Evolutionary conservation across 2,888 invertebrate genomes (phyloP).

Genomic region (Tiliacea aurago): DNA sequence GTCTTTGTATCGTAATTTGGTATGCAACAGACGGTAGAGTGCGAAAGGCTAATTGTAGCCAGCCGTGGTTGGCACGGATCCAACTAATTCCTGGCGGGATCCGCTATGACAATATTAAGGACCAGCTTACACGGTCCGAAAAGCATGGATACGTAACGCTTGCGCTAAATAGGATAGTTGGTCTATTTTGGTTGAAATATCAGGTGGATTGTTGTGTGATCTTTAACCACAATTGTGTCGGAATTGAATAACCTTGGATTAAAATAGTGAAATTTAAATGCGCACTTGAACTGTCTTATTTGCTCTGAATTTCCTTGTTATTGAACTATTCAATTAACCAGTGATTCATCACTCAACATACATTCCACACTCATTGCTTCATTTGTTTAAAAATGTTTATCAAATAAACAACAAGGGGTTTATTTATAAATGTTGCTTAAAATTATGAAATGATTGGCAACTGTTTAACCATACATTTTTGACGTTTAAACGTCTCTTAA

Average conservation of each 20-base stretch:
- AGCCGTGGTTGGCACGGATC: slow-evolving; percentile 60
- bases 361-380: not conserved
- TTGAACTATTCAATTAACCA: not conserved
- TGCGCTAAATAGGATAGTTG: slow-evolving; percentile 30
- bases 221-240: not conserved
- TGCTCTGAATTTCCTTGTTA: not conserved
- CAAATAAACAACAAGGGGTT: too few relatives aligned
- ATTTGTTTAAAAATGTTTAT: not conserved
- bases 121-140: slow-evolving; percentile 54
- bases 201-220: slow-evolving; percentile 10
- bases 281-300: too few relatives aligned
- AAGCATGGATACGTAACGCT: slow-evolving; percentile 35
- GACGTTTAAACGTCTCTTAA: too few relatives aligned
- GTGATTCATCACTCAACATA: not conserved
- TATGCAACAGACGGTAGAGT: slow-evolving; percentile 64
- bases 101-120: slow-evolving; percentile 62
- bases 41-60: slow-evolving; percentile 68
- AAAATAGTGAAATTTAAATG: not conserved
- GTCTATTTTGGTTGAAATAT: slow-evolving; percentile 26
- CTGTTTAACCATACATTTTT: too few relatives aligned
- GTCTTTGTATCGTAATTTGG: slow-evolving; percentile 64
- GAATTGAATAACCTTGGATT: not conserved
- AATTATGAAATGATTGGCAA: too few relatives aligned
- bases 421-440: too few relatives aligned
- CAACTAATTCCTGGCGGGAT: slow-evolving; percentile 64